Percentiles rank a stretch among this genome's conserved stretches.
Evolutionary conservation across 2,797 vertebrate species (phyloP).

Genomic region (Apogon hyalosoma): DNA sequence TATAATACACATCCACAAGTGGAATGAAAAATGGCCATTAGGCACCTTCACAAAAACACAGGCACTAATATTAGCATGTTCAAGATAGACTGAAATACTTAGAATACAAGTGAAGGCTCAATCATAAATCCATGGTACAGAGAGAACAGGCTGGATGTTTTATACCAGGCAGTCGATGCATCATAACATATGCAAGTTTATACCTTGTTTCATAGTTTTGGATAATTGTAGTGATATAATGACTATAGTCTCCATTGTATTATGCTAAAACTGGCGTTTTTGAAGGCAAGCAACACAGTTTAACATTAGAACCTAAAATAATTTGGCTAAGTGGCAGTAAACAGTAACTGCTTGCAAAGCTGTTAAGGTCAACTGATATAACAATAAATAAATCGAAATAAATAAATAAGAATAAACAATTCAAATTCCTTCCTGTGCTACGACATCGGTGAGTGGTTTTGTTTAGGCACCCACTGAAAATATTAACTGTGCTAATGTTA

Average conservation of each 20-base stretch:
- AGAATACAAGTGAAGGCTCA: constrained; percentile 19
- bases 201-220: constrained; percentile 7
- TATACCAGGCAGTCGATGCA: constrained; percentile 21
- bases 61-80: constrained; percentile 63
- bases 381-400: constrained; percentile 4
- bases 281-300: constrained; percentile 4
- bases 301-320: neutral
- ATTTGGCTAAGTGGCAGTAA: neutral
- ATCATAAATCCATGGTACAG: constrained; percentile 23
- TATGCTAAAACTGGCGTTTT: constrained; percentile 8
- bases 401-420: neutral
- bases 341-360: neutral
- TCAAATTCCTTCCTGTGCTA: constrained; percentile 41
- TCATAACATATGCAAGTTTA: neutral
- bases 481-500: constrained; percentile 27
- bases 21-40: constrained; percentile 40
- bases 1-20: constrained; percentile 46
- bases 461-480: constrained; percentile 45
- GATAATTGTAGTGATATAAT: constrained; percentile 7
- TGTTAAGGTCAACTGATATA: neutral
- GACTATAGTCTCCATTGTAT: constrained; percentile 1
- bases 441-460: constrained; percentile 27
- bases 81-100: constrained; percentile 27
- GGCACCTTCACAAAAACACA: constrained; percentile 69
- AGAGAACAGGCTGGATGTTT: constrained; percentile 5